Base-by-base conservation (phyloP, 2,113 vertebrate species). In the Malurus melanocephalus region DNA sequence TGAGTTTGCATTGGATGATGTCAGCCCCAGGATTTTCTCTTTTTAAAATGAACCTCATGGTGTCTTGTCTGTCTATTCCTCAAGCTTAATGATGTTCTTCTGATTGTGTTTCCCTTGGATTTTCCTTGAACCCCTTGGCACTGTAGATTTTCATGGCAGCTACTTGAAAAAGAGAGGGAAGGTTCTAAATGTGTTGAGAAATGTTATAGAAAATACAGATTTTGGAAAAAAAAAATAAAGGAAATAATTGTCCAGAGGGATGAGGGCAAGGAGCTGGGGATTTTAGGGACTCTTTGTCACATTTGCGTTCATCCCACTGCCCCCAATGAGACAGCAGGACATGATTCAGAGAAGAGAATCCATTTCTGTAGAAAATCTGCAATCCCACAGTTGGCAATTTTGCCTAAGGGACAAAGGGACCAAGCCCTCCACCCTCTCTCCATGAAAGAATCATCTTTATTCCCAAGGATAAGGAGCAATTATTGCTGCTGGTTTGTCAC, bases 251-350 rank as follows among this genome's bases (percentile, higher is more conserved):
- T n/a, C 21, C 33, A n/a, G 10, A 60, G 26, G 11, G 3, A 4
- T 51, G 5, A 7, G 2, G 4, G 1, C 1, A 59, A 56, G 27
- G 4, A 24, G 16, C 17, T 6, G 8, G 16, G 6, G 19, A 19
- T 8, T 43, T 62, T 9, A 56, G 11, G 20, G 30, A 2, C 3
- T 52, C 16, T 24, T 68, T 79, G 7, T 8, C 8, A 24, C 6
- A 5, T 46, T 32, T 10, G 12, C 3, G 28, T 46, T 38, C 19
- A 49, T 53, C 19, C 15, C 16, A 55, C 35, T 52, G 23, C 2
- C 21, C 10, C 10, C 17, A 57, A 0, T 0, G 1, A 55, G 30
- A 83, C 3, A 61, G 4, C 8, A 57, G 26, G 26, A 7, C 15
- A 28, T 0, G 1, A 9, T 22, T 56, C 33, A 86, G 42, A 76